Percentiles rank a stretch among this genome's conserved stretches.
phyloP scores from a whole-genome alignment of 2,797 vertebrate genomes.

The Scyliorhinus canicula region DNA sequence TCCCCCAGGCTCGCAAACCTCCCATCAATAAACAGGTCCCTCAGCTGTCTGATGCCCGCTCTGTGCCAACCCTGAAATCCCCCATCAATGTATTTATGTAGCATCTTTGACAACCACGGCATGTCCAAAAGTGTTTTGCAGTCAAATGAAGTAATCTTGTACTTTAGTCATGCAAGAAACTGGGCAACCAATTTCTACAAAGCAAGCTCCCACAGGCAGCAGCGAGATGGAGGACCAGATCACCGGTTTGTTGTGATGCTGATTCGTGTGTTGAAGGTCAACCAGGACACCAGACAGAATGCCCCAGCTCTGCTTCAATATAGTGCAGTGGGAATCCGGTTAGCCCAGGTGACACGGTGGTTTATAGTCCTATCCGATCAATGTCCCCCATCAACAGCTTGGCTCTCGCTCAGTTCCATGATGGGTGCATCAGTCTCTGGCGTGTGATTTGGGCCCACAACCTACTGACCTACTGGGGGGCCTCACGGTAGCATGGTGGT shows the following conservation, averaged over 20 bases:
- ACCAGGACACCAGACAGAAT: neutral
- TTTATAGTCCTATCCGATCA: neutral
- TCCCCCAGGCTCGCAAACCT: too few species aligned
- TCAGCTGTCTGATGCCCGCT: too few species aligned
- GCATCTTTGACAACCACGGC: neutral
- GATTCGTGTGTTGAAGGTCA: neutral
- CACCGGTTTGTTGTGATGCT: too few species aligned
- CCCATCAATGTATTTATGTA: neutral
- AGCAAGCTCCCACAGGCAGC: neutral
- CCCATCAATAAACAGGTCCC: too few species aligned
- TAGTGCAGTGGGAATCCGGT: neutral
- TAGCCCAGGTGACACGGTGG: too few species aligned
- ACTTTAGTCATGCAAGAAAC: neutral
- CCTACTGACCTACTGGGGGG: neutral
- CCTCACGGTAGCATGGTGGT: too few species aligned
- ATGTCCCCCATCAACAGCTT: too few species aligned
- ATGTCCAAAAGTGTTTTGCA: neutral
- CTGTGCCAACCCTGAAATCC: too few species aligned
- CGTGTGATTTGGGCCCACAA: neutral
- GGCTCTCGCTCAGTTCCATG: too few species aligned
- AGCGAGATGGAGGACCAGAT: neutral
- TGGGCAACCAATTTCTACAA: neutral
- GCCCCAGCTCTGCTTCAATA: too few species aligned
- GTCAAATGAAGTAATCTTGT: neutral
- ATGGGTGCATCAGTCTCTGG: neutral